These are phyloP conservation scores for Laupala kohalensis DNA, from an alignment of 1,140 invertebrate species.

Conservation along the genomic window DNA sequence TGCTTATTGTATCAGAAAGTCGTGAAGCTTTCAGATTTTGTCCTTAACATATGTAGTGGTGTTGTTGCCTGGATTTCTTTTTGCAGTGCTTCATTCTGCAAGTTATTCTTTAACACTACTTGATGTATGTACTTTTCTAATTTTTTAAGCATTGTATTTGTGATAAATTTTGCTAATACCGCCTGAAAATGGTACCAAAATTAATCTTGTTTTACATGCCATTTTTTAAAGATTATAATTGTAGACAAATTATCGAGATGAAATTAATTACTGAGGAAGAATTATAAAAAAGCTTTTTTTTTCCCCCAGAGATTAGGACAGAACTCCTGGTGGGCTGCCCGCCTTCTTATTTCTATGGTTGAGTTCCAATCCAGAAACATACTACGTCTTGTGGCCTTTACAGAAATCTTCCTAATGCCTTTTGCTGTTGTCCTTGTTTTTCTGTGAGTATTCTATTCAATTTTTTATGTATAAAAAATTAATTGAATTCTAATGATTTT, in stretches of 20 bases:
- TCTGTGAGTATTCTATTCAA: conserved; percentile 50
- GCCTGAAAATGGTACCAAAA: no score
- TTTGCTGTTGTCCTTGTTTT: conserved; percentile 69
- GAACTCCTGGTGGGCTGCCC: conserved; percentile 74
- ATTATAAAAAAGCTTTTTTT: no score
- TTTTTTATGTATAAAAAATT: no score
- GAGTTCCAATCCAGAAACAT: conserved; percentile 80
- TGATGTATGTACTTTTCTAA: conserved; percentile 63
- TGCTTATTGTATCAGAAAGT: no score
- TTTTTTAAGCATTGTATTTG: no score
- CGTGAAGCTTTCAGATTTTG: no score
- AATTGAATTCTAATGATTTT: background rate
- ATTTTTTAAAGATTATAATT: no score
- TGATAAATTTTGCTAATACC: no score
- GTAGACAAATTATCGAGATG: background rate
- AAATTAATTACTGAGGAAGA: no score
- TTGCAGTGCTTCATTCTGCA: conserved; percentile 79
- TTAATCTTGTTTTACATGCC: no score
- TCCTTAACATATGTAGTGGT: conserved; percentile 57
- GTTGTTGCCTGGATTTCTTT: conserved; percentile 76
- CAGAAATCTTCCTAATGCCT: conserved; percentile 89
- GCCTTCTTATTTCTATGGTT: conserved; percentile 70
- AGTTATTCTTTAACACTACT: conserved; percentile 78
- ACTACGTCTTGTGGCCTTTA: conserved; percentile 69
- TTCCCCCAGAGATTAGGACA: conserved; percentile 63